Base-by-base conservation (phyloP, 2,888 invertebrate genomes). In the Timema podura region DNA sequence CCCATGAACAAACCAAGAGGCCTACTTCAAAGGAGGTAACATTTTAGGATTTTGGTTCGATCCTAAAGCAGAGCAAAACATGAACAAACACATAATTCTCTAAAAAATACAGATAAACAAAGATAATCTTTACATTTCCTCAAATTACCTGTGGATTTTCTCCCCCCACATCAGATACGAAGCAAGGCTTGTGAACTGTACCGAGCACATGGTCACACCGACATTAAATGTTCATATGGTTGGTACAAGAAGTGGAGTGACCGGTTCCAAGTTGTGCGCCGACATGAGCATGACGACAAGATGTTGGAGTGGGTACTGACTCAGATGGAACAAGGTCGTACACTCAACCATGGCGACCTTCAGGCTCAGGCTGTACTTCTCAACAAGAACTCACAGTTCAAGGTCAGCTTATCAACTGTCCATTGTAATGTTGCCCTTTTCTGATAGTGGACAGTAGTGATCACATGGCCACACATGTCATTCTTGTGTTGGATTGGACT, bases 171-270 rank as follows among this genome's bases (percentile, higher is more conserved):
- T 11, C 73, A 78, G 75, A 76, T 79, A 30, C 74, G 78, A 11
- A 71, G 74, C 7, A 78, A 77, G 71, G 79, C 77, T 6, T 61
- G 74, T 7, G 74, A 77, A 69, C 64, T 79, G 65, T 78, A 74
- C 69, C 73, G 75, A 16, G 73, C 72, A 6, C 76, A 74, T 65
- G 78, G 79, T 2, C 73, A 76, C 68, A 51, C 67, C 7, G 64
- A 71, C 13, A 77, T 79, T 10, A 74, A 75, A 65, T 79, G 79
- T 70, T 78, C 78, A 1, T 75, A 78, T 64, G 77, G 78, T 5
- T 79, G 79, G 79, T 78, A 77, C 71, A 74, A 76, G 47, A 72
- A 78, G 45, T 79, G 78, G 77, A 71, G 76, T 45, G 70, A 74
- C 16, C 73, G 79, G 8, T 76, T 75, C 68, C 68, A 72, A 8